Base-by-base conservation (phyloP, 2,797 vertebrate genomes). In the Lycodopsis pacificus region DNA sequence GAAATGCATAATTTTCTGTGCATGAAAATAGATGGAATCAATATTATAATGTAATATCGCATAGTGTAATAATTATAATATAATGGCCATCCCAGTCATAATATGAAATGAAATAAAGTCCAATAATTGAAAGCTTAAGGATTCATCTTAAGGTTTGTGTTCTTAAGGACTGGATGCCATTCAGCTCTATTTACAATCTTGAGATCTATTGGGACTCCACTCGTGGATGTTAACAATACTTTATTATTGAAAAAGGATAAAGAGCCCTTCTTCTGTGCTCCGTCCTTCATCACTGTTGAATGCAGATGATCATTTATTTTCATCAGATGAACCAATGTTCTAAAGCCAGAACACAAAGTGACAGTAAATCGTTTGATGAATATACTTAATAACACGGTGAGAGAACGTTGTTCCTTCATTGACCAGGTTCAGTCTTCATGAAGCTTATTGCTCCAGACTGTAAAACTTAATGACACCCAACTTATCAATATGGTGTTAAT, bases 391-490 rank as follows among this genome's bases (percentile, higher is more conserved):
- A 5, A 40, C 20, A 30, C 17, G 58, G 58, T 38, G 5, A 12
- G n/a, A 34, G 32, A 7, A 34, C 32, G 7, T 12, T 19, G 40
- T 19, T 27, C 5, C 32, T 27, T 34, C 11, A 11, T 32, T 51
- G 4, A 11, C 36, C 12, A 34, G 7, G 20, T 36, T 73, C n/a
- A 67, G 3, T 9, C 34, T 20, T 68, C 17, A 63, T 12, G 7
- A 3, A n/a, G 14, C 13, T 65, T 20, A 34, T 59, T 53, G 51
- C 8, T 56, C 8, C 22, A 22, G 15, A 66, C 46, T 40, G 19
- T 80, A 54, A 74, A 77, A 67, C 22, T 46, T 57, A 69, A 74
- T 30, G 61, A 82, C 62, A 68, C 14, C 13, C 19, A 19, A 25
- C 64, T 71, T 36, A 56, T 76, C 49, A 53, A 56, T 8, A 5